These are phyloP conservation scores for Blennius ocellaris DNA, from an alignment of 2,113 vertebrate genomes.

Conservation along the genomic window DNA sequence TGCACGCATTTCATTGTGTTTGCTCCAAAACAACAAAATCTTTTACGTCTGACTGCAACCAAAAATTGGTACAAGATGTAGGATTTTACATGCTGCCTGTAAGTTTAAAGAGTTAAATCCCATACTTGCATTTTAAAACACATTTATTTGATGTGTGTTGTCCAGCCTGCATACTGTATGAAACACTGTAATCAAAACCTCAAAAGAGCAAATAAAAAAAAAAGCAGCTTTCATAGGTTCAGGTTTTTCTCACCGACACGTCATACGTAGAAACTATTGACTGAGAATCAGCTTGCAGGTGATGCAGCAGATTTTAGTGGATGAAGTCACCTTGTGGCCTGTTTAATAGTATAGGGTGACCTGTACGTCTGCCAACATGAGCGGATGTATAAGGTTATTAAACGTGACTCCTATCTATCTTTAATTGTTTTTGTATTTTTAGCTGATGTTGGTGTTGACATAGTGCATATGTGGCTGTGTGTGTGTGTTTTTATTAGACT, in stretches of 20 bases:
- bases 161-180: too few species aligned
- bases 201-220: too few species aligned
- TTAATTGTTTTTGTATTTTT: background rate
- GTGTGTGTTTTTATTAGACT: conserved; percentile 82
- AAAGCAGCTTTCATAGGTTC: background rate
- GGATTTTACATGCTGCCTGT: too few species aligned
- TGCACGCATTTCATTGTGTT: too few species aligned
- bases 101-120: too few species aligned
- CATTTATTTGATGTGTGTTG: too few species aligned
- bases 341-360: conserved; percentile 9
- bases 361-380: conserved; percentile 8
- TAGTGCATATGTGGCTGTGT: background rate
- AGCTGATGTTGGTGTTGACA: conserved; percentile 16
- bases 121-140: too few species aligned
- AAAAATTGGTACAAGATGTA: too few species aligned
- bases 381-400: conserved; percentile 11
- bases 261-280: background rate
- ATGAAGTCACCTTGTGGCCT: conserved; percentile 9
- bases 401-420: background rate
- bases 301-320: conserved; percentile 9
- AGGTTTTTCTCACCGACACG: background rate
- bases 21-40: too few species aligned
- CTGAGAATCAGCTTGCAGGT: background rate
- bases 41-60: too few species aligned
- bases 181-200: too few species aligned